Base-by-base conservation (phyloP, 2,113 vertebrate genomes). In the Podiceps cristatus region DNA sequence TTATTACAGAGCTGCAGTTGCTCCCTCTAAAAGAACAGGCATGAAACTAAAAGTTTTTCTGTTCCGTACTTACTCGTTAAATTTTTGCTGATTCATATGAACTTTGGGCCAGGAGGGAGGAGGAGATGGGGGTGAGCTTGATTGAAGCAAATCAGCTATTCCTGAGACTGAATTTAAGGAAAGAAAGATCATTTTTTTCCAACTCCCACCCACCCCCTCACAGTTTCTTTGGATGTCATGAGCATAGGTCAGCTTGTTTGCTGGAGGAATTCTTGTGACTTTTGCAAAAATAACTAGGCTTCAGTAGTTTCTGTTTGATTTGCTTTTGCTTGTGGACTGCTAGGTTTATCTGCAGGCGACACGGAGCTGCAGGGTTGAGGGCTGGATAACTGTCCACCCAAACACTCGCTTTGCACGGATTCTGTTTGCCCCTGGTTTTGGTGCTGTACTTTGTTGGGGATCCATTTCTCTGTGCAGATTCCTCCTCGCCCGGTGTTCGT, bases 401-500 rank as follows among this genome's bases (percentile, higher is more conserved):
- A 29, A 56, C n/a, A 9, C 14, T 52, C 4, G 27, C 67, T 90
- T 75, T 74, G 5, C 2, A 1, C 73, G 63, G 19, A 7, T 84
- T 86, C 58, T 86, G 9, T n/a, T 49, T 72, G 11, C 56, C 25
- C 11, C 0, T 35, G 2, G 1, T 53, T 82, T 47, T 1, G 0
- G 28, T 55, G 18, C 59, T 66, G 20, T 49, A 1, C 33, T 11
- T 40, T 13, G n/a, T 40, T 12, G 2, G 12, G 35, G 45, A 60
- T 53, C 72, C 10, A 10, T 40, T 91, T 90, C 35, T 8, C 0
- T 9, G 2, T 35, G 25, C 28, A 33, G 81, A 7, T 76, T 72
- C 37, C 19, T n/a, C 14, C 40, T 90, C 42, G 33, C 24, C 11
- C 0, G 0, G 3, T 15, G 24, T 50, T 84, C 0, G 0, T 82